These are phyloP conservation scores for Noctua janthina DNA, from an alignment of 2,888 invertebrate genomes.

Conservation along the genomic window DNA sequence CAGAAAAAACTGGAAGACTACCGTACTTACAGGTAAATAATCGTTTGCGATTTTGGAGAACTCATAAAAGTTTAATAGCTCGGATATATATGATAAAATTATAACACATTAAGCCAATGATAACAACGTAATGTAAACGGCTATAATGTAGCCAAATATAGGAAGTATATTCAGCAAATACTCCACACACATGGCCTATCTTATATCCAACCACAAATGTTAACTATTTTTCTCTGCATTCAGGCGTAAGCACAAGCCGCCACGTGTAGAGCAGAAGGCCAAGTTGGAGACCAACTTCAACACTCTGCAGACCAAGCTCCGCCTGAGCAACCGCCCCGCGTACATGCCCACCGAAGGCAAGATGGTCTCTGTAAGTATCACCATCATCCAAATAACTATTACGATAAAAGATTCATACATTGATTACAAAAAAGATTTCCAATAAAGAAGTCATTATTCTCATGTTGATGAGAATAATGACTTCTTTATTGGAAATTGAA, in stretches of 20 bases:
- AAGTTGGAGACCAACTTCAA: constrained; percentile 99
- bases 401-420: background rate
- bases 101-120: background rate
- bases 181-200: background rate
- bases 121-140: background rate
- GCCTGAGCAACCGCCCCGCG: constrained; percentile 99
- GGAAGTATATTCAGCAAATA: background rate
- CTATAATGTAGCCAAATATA: background rate
- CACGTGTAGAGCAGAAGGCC: constrained; percentile 99
- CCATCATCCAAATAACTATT: background rate
- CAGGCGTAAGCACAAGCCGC: constrained; percentile 99
- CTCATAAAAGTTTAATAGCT: background rate
- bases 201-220: background rate
- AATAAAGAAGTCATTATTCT: background rate
- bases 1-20: constrained; percentile 99
- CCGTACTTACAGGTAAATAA: constrained; percentile 95
- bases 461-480: no score
- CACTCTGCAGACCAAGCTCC: constrained; percentile 99
- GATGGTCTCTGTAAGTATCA: constrained; percentile 96
- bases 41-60: background rate
- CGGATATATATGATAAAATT: background rate
- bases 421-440: background rate
- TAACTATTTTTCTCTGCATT: background rate
- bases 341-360: constrained; percentile 99
- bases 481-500: no score